Base-by-base conservation (phyloP, 2,888 invertebrate genomes). In the Athrips mouffetella region DNA sequence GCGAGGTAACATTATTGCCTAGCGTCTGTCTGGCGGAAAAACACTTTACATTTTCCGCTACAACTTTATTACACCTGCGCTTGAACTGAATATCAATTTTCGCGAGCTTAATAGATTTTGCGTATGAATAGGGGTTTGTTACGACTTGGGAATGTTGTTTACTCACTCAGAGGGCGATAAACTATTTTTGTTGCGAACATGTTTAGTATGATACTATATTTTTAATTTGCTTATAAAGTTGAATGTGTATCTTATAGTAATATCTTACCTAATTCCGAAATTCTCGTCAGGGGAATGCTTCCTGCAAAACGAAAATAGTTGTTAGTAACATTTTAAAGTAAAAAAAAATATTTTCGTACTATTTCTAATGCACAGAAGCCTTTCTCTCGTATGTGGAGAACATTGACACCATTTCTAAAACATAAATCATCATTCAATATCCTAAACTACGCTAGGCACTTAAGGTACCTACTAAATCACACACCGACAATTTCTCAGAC, bases 261-360 rank as follows among this genome's bases (percentile, higher is more conserved):
- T n/a, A n/a, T n/a, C 44, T 44, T 39, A 89, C 89, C 89, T 81
- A 89, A 84, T 78, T 89, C 89, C 82, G 87, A 89, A 87, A 88
- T 89, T 84, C 89, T 84, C 80, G 89, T 89, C 80, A 89, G 74
- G 49, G 89, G 89, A 78, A 89, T 89, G 80, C 89, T 89, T 81
- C 89, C 89, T 89, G 80, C 45, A 80, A 85, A 63, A 53, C 44
- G 47, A 61, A 47, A 21, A 41, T 4, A 29, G n/a, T 11, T 10
- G 11, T 40, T 2, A 15, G 5, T 23, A 18, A 37, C 4, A 37
- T 37, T 37, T 4, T 20, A 37, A 21, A 21, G 11, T 21, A 2
- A 11, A 11, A 11, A 11, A 21, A 18, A 37, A n/a, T 18, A 35
- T 15, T 10, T 8, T 8, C 10, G 16, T 20, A 35, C n/a, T n/a